Base-by-base conservation (phyloP, 2,888 invertebrate species). In the Eupithecia subumbrata region DNA sequence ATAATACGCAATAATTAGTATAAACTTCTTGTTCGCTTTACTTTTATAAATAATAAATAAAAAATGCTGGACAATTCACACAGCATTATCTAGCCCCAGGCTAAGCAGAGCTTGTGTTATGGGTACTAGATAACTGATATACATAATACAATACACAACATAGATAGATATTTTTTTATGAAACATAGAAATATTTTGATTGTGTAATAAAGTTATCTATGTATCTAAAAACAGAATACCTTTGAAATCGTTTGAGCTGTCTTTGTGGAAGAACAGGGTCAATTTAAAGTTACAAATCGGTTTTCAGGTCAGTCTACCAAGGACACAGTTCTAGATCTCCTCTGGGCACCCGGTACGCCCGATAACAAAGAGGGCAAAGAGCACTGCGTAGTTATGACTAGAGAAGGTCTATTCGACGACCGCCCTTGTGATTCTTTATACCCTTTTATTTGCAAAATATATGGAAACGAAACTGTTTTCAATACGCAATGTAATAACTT, bases 371-470 rank as follows among this genome's bases (percentile, higher is more conserved):
- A 87, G 69, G 83, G 82, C 22, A 72, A 80, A n/a, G 88, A 89
- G 76, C 85, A 88, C 73, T 89, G 89, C 75, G 87, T 89, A 2
- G 85, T 89, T 22, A 90, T 90, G 89, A 88, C 87, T 5, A 85
- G 89, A 79, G 87, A 89, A 76, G 90, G 89, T 1, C 78, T 88
- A 12, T 82, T 90, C 37, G 89, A 89, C 64, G 89, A 89, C 79
- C 82, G 84, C 12, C 80, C 86, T 0, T 90, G 90, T 73, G 70
- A 81, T 14, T 83, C 85, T 9, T 85, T 87, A 34, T 84, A 87
- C 79, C 90, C 89, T 1, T 89, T 89, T 77, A 84, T 90, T 16
- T 90, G 90, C 76, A 89, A 89, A 84, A 87, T 89, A 79, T 76
- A 81, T 7, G 85, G 83, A 25, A 84, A 86, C n/a, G 80, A 86